phyloP scores from a whole-genome alignment of 2,797 vertebrate genomes.

The Rhabdomys pumilio region DNA sequence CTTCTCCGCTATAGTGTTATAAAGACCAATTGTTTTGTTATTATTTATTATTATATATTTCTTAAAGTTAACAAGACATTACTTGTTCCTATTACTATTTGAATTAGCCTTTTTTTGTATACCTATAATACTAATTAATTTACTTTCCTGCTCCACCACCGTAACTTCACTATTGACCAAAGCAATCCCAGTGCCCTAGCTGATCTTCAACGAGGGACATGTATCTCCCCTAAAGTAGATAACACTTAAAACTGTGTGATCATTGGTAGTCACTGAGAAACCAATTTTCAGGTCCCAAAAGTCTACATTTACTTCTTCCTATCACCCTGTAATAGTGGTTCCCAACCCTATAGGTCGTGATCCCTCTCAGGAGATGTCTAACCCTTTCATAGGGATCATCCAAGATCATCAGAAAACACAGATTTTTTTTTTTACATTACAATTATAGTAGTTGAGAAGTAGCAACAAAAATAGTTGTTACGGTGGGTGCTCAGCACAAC shows the following conservation, averaged over 20 bases:
- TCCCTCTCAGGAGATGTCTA: neutral
- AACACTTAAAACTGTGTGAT: neutral
- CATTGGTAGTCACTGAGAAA: neutral
- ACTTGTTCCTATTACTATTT: neutral
- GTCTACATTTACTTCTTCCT: neutral
- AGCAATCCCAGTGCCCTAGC: neutral
- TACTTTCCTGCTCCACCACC: neutral
- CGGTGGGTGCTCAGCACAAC: neutral
- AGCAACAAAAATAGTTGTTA: neutral
- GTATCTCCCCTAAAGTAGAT: neutral
- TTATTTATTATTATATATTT: neutral
- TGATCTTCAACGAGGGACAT: neutral
- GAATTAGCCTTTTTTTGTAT: neutral
- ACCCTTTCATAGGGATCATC: neutral
- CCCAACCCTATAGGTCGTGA: neutral
- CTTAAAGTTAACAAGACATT: conserved; percentile 17
- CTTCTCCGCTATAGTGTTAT: neutral
- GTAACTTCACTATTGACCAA: neutral
- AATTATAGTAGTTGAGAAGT: neutral
- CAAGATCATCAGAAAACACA: neutral
- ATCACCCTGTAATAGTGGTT: too few species aligned
- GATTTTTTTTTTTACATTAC: neutral
- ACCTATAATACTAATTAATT: neutral
- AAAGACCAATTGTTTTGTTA: neutral
- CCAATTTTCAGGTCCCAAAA: neutral